Evolutionary conservation across 2,888 invertebrate genomes (phyloP), one percentile per base, ranked within the genome.

Genomic region (Drosophila flavopinicola): DNA sequence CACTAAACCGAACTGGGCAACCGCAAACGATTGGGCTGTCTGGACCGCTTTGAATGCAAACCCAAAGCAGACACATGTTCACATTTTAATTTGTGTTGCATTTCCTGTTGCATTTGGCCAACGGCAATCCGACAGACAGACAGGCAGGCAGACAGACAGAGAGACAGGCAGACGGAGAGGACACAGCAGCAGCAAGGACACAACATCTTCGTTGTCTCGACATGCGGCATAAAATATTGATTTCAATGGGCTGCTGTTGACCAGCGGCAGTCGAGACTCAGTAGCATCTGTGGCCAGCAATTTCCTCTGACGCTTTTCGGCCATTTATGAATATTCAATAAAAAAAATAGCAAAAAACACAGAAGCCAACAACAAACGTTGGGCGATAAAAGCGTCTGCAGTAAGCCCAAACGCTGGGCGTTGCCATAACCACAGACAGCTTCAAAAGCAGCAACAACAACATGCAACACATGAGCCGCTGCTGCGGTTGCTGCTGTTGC

Each of bases 261-360:
- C 51, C 64, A 27, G 44, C n/a, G n/a, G 4, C 20, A 20, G 20
- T 20, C 13, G 35, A 27, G 41, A 37, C 38, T 29, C 53, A 66
- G 58, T 47, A 51, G 48, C 66, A 49, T 48, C 54, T 44, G 66
- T 53, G 32, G 64, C 47, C 75, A 63, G 41, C 69, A 64, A 64
- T 64, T 64, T 68, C 24, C 75, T 58, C 42, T 42, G 52, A 45
- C 47, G 33, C 29, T 64, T 72, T 85, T 82, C 47, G 79, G 72
- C 65, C 78, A 75, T 86, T 89, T 89, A 88, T 88, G 89, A 88
- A 88, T 89, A 88, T 88, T 89, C 88, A 88, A 88, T 87, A 88
- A 82, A 83, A 87, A 75, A 73, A 82, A 70, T 56, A 78, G 63
- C 29, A 56, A n/a, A 20, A 17, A 3, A 38, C n/a, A 68, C 61